Conservation (phyloP, 2,113 vertebrate genomes). For the Myrmecobius fasciatus region DNA sequence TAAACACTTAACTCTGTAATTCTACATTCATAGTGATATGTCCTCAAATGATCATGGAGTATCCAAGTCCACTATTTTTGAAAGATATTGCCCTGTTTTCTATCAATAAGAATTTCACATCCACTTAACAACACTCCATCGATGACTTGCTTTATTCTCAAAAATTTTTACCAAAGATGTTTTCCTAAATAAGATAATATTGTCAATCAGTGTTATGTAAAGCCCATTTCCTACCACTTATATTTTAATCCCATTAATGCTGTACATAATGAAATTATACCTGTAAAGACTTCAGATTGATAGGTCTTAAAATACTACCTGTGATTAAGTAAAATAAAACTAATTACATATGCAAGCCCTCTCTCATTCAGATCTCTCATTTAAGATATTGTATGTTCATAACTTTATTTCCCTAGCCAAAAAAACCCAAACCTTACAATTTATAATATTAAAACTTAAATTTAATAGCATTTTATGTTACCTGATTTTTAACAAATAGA, state of each 20-base stretch:
- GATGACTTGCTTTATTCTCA: background rate
- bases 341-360: background rate
- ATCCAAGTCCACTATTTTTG: background rate
- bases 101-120: background rate
- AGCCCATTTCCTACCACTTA: background rate
- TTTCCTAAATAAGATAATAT: background rate
- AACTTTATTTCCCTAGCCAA: background rate
- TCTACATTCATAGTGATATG: background rate
- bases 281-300: background rate
- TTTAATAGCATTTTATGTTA: background rate
- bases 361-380: background rate
- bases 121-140: background rate
- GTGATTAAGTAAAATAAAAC: background rate
- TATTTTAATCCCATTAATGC: background rate
- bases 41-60: background rate
- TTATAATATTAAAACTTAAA: background rate
- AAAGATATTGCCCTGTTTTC: background rate
- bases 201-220: background rate
- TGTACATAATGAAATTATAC: background rate
- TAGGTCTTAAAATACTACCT: background rate
- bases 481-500: background rate
- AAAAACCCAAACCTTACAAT: background rate
- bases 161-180: background rate
- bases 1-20: background rate
- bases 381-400: background rate